Base-by-base conservation (phyloP, 1,140 invertebrate genomes). In the Acromyrmex charruanus region DNA sequence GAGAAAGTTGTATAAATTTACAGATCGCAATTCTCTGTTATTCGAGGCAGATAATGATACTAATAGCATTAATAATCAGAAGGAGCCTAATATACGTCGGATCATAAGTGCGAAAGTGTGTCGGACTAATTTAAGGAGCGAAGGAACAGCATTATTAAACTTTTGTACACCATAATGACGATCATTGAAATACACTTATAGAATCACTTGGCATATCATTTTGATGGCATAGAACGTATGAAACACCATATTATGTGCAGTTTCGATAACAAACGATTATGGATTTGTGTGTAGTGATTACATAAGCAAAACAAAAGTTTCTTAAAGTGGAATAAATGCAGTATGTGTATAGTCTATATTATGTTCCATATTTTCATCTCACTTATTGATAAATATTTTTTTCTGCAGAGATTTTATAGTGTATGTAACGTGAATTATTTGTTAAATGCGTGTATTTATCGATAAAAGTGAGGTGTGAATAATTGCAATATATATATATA, bases 51-150 rank as follows among this genome's bases (percentile, higher is more conserved):
- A 72, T 82, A 82, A 82, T 82, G 14, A 12, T 39, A 49, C 28
- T 72, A 59, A 82, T 0, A 71, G 1, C 14, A 59, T 21, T 74
- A 75, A 61, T 81, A 74, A 72, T 82, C 68, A 61, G 16, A 75
- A 61, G 35, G n/a, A 69, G 16, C 3, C 39, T 0, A 35, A 49
- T 6, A 25, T 18, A 74, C 7, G 28, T 28, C 58, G 53, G 35
- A 44, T 10, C 14, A 10, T 39, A 61, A 61, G 18, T 74, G 31
- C 31, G 14, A 72, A 74, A 82, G 68, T 49, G 18, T 82, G 39
- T 74, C 25, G 49, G 14, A 61, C 5, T 14, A 4, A 74, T 84
- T 74, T 61, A 74, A 51, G 12, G 2, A 0, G 69, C 4, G 55
- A 51, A 14, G 14, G 31, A 68, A 58, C 7, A 14, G 21, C 14